Base-by-base conservation (phyloP, 1,140 invertebrate genomes). In the Capitella teleta region DNA sequence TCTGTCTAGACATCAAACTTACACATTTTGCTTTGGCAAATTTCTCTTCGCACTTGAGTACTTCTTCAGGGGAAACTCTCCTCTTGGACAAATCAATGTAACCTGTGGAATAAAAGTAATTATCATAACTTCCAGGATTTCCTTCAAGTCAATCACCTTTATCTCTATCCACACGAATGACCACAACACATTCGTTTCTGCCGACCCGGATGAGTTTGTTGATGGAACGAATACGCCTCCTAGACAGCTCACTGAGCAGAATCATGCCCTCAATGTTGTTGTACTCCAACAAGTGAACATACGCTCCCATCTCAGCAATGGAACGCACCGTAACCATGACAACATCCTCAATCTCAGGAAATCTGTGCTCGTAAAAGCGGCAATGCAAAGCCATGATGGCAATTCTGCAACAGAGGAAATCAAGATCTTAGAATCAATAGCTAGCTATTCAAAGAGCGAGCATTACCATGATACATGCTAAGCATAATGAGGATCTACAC, bases 81-180 rank as follows among this genome's bases (percentile, higher is more conserved):
- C 95, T 80, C 77, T 99, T 99, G 49, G 94, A 98, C 55, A 99
- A 79, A 82, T 99, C 96, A 72, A 99, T 99, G 66, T 98, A 99
- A 63, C 94, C 87, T 91, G 67, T 24, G 62, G n/a, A n/a, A n/a
- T n/a, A n/a, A n/a, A n/a, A n/a, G n/a, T n/a, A n/a, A n/a, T n/a
- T n/a, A n/a, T n/a, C n/a, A n/a, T n/a, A n/a, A n/a, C n/a, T n/a
- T n/a, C n/a, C n/a, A n/a, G n/a, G n/a, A n/a, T n/a, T n/a, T n/a
- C 32, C 32, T 8, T 40, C 19, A 24, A 14, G 28, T 18, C 37
- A 44, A 51, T 60, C 72, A 89, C 89, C 95, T 82, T 98, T 98
- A 61, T 98, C 92, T 79, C 96, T 95, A 66, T 99, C 95, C 6
- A 99, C 96, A 76, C 96, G 81, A 70, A 99, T 98, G 30, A 99